A percentile compares a stretch with the other conserved stretches of the same genome.
Conservation (phyloP, 2,888 invertebrate genomes). For the Thysanoteuthis rhombus region DNA sequence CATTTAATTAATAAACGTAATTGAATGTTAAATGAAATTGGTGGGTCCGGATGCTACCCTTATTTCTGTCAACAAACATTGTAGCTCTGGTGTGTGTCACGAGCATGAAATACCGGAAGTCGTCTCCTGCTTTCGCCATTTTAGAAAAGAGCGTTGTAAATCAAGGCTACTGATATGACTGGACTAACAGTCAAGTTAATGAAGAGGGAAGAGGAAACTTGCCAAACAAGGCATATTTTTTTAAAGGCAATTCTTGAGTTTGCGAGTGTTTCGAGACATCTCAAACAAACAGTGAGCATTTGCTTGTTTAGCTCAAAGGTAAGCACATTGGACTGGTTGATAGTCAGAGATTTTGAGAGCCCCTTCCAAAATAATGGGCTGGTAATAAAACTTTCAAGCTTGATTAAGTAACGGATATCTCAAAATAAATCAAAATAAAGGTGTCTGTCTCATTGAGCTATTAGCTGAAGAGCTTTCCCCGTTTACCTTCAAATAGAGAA, state of each 20-base stretch:
- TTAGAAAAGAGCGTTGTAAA: not conserved
- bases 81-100: not conserved
- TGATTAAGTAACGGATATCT: not conserved
- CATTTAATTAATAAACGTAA: conserved; percentile 28
- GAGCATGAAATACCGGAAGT: not conserved
- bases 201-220: not conserved
- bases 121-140: not conserved
- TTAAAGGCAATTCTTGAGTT: not conserved
- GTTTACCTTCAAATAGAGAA: no score
- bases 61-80: not conserved
- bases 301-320: not conserved
- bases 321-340: not conserved
- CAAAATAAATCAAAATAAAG: not conserved
- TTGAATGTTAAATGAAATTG: conserved; percentile 1
- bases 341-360: not conserved
- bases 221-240: not conserved
- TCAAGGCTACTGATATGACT: not conserved
- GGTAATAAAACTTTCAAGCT: not conserved
- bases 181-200: not conserved
- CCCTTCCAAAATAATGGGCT: not conserved
- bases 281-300: not conserved
- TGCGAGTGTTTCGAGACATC: not conserved
- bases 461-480: not conserved
- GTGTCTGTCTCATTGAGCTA: not conserved
- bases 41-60: not conserved